A percentile compares a stretch with the other conserved stretches of the same genome.
These are phyloP conservation scores for Gila robusta DNA, from an alignment of 2,797 vertebrate genomes.

Conservation along the genomic window DNA sequence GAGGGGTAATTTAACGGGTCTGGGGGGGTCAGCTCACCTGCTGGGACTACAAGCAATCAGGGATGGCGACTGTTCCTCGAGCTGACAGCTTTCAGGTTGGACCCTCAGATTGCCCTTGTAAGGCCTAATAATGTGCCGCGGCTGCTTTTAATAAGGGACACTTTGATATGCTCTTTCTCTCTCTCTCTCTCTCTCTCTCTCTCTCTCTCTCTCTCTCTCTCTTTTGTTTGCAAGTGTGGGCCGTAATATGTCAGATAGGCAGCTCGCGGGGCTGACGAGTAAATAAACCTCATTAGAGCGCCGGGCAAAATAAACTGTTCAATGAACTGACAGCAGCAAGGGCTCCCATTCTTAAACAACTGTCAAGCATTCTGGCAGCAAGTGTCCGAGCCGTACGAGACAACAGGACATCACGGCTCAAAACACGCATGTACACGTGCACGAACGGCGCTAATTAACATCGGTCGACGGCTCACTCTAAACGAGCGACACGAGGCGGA, in stretches of 20 bases:
- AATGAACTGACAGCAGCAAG: slow-evolving; percentile 77
- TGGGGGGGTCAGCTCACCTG: slow-evolving; percentile 84
- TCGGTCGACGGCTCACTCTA: not conserved
- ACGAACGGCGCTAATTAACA: slow-evolving; percentile 51
- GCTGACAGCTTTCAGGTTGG: slow-evolving; percentile 80
- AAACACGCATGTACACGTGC: slow-evolving; percentile 51
- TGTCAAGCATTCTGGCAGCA: slow-evolving; percentile 51
- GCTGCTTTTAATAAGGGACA: slow-evolving; percentile 80
- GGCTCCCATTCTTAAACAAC: slow-evolving; percentile 43
- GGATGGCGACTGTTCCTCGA: slow-evolving; percentile 82
- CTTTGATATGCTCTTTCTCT: slow-evolving; percentile 77
- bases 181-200: slow-evolving; percentile 51
- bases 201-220: slow-evolving; percentile 44
- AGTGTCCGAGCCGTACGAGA: slow-evolving; percentile 31
- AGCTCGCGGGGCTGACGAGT: slow-evolving; percentile 77
- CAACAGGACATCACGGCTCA: not conserved
- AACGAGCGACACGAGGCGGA: slow-evolving; percentile 31
- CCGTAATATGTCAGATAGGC: slow-evolving; percentile 64
- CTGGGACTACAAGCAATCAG: slow-evolving; percentile 84
- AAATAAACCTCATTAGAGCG: slow-evolving; percentile 85
- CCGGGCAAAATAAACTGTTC: slow-evolving; percentile 77
- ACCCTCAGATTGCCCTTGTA: slow-evolving; percentile 83
- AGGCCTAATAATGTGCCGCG: slow-evolving; percentile 82
- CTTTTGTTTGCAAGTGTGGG: slow-evolving; percentile 57
- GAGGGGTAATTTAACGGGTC: slow-evolving; percentile 75